These are phyloP conservation scores for Pristis pectinata DNA, from an alignment of 2,797 vertebrate species.

Conservation along the genomic window DNA sequence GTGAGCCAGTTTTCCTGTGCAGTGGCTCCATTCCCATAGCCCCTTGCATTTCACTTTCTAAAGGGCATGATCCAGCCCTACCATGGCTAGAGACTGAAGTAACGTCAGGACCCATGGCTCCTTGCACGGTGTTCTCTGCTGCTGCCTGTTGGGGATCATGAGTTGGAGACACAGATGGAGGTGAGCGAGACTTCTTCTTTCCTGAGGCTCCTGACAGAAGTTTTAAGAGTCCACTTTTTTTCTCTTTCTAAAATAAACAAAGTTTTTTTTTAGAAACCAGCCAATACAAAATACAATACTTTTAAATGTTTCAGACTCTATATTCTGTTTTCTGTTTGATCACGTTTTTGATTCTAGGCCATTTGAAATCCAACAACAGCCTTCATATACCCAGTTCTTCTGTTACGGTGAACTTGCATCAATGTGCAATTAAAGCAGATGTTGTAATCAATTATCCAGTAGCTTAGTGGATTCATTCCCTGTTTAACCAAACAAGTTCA, in stretches of 20 bases:
- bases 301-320: background rate
- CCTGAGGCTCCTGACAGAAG: conserved; percentile 85
- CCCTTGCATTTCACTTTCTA: conserved; percentile 90
- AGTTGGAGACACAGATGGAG: conserved; percentile 80
- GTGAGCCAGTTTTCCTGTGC: conserved; percentile 90
- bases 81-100: conserved; percentile 65
- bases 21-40: conserved; percentile 85
- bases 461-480: background rate
- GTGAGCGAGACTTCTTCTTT: conserved; percentile 89
- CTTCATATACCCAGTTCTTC: background rate
- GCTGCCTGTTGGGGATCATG: conserved; percentile 61
- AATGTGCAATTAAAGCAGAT: background rate
- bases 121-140: conserved; percentile 53
- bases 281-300: background rate
- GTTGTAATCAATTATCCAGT: background rate
- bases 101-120: conserved; percentile 58
- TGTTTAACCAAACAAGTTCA: background rate
- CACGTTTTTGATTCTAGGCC: background rate
- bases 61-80: conserved; percentile 88
- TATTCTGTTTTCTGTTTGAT: background rate
- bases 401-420: background rate
- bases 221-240: conserved; percentile 87
- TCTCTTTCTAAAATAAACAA: conserved; percentile 76
- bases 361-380: background rate
- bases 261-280: background rate